Base-by-base conservation (phyloP, 2,888 invertebrate species). In the Campopleginae sp. region DNA sequence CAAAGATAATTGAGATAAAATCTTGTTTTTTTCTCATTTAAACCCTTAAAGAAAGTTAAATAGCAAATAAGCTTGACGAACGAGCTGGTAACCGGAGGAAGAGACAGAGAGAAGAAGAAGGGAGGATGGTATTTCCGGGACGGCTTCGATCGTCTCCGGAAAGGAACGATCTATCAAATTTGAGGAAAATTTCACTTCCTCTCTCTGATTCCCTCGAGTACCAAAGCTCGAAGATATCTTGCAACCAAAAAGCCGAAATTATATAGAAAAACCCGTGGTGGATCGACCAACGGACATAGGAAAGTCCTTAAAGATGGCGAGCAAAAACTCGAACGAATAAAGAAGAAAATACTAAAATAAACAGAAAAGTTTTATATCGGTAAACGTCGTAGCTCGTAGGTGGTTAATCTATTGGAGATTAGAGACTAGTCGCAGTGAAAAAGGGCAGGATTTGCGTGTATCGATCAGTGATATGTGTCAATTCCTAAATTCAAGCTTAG, bases 351-450 rank as follows among this genome's bases (percentile, higher is more conserved):
- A 19, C 31, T 19, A 72, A 54, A 71, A 51, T 19, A 19, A 33
- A 63, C 38, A 71, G 2, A 27, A 66, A 23, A 48, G 31, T 68
- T 63, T 68, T 74, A 48, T 78, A 75, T 75, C 78, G 81, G 75
- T 84, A 79, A 79, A 84, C 80, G 85, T 80, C 70, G 68, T 77
- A 87, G 76, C 54, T 84, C 78, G 80, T 85, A 71, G 63, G 76
- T 81, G 71, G 81, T 81, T 84, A 80, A 86, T 79, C 84, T 23
- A 38, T 70, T 89, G 86, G 89, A 88, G 88, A 87, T 89, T 90
- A 65, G 61, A 90, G 90, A 87, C 90, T 90, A 90, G 90, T 90
- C 90, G 90, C 89, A 82, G 85, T 82, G 82, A 88, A 58, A 27
- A 48, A 48, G 82, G 87, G 82, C 82, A 80, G 17, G 31, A 65